phyloP scores from a whole-genome alignment of 2,888 invertebrate genomes.

The Idaea straminata region DNA sequence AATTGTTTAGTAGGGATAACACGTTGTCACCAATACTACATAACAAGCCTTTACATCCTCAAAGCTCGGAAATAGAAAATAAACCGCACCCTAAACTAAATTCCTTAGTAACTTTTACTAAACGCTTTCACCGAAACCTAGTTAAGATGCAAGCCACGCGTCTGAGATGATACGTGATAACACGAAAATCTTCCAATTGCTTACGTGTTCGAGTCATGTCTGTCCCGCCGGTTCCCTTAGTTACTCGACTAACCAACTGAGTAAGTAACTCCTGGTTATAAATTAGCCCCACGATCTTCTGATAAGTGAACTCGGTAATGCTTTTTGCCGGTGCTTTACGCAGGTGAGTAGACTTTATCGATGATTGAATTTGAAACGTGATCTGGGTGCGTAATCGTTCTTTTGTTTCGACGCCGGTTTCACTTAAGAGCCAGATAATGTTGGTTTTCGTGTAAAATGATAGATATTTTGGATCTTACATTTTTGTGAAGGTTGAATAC shows the following conservation, averaged over 20 bases:
- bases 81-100: conserved; percentile 34
- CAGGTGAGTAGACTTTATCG: conserved; percentile 73
- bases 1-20: neutral
- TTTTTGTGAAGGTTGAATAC: conserved; percentile 16
- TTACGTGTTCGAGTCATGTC: conserved; percentile 71
- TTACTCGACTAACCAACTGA: conserved; percentile 53
- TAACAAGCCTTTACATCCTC: neutral
- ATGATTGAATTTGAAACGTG: conserved; percentile 69
- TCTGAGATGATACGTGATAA: conserved; percentile 79
- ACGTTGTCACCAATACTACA: neutral
- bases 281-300: conserved; percentile 70
- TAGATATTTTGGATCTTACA: conserved; percentile 16
- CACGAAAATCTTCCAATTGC: conserved; percentile 79
- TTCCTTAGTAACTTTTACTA: conserved; percentile 52
- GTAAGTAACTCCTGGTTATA: conserved; percentile 74
- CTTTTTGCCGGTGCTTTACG: conserved; percentile 66
- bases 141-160: conserved; percentile 67
- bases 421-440: conserved; percentile 26
- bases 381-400: conserved; percentile 57
- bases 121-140: conserved; percentile 38
- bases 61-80: neutral
- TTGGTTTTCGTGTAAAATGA: conserved; percentile 17
- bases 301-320: conserved; percentile 69
- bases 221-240: conserved; percentile 29
- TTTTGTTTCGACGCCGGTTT: conserved; percentile 31